Evolutionary conservation across 2,888 invertebrate genomes (phyloP).

Genomic region (Amphipyra tragopoginis): DNA sequence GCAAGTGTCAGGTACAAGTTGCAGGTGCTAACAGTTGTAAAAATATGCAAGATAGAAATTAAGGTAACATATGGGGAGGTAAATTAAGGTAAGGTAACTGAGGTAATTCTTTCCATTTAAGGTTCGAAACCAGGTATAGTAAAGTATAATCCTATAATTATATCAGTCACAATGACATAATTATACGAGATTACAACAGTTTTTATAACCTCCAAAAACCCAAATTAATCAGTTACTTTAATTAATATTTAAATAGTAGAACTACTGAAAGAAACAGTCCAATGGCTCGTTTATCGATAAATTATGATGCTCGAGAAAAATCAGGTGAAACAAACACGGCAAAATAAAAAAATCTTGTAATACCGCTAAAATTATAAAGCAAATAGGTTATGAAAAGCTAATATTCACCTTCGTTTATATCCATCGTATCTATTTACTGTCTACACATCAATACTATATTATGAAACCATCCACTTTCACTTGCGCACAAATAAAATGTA

Average conservation of each 20-base stretch:
- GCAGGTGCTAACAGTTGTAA: too few species aligned
- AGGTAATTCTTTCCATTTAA: background rate
- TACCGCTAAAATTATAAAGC: conserved; percentile 57
- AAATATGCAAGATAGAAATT: background rate
- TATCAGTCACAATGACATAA: background rate
- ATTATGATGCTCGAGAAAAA: background rate
- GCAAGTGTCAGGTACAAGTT: too few species aligned
- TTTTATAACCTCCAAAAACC: conserved; percentile 47
- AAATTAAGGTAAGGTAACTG: too few species aligned
- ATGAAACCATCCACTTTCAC: conserved; percentile 27
- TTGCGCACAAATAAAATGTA: conserved; percentile 6
- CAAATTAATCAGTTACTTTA: background rate
- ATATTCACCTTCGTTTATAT: conserved; percentile 81
- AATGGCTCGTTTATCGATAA: background rate
- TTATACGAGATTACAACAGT: conserved; percentile 9
- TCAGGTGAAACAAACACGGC: background rate
- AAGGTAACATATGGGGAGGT: too few species aligned
- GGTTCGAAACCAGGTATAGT: background rate
- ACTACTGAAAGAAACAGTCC: too few species aligned
- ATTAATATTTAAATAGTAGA: background rate
- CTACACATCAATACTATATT: conserved; percentile 27
- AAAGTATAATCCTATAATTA: background rate
- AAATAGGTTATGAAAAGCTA: conserved; percentile 54
- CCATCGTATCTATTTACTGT: conserved; percentile 66
- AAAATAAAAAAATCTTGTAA: conserved; percentile 8